These are phyloP conservation scores for Vulpes ferrilata DNA, from an alignment of 2,113 vertebrate species.

Conservation along the genomic window DNA sequence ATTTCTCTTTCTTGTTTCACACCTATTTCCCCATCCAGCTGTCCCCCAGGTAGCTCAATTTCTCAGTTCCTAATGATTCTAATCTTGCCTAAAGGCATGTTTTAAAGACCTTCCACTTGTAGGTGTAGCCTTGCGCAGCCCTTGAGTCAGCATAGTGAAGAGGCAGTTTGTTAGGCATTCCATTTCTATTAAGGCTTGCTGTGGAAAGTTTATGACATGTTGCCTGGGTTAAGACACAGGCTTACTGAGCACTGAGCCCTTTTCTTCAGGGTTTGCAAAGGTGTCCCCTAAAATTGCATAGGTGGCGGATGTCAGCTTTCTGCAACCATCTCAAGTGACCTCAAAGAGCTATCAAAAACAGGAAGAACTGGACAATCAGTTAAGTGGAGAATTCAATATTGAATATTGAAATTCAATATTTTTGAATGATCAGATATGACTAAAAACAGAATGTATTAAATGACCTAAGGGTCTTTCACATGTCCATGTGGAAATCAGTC, in stretches of 20 bases:
- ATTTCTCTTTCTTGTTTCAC: neutral
- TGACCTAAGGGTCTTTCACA: neutral
- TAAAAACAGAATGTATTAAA: neutral
- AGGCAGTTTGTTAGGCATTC: constrained; percentile 15
- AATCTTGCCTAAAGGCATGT: neutral
- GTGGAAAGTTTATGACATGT: neutral
- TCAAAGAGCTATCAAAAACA: neutral
- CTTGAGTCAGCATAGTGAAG: constrained; percentile 4
- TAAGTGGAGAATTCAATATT: neutral
- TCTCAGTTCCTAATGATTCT: neutral
- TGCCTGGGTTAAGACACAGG: neutral
- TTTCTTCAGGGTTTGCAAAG: neutral
- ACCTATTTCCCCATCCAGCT: neutral
- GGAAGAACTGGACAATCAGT: neutral
- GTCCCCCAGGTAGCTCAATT: neutral
- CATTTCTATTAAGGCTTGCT: neutral
- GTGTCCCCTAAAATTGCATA: neutral
- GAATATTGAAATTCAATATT: too few relatives aligned
- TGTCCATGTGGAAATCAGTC: neutral
- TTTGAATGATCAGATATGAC: neutral
- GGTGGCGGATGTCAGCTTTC: neutral
- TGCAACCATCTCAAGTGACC: neutral
- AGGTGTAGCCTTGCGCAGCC: neutral
- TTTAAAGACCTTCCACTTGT: neutral
- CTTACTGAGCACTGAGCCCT: neutral